These are phyloP conservation scores for Xenopus laevis DNA, from an alignment of 2,113 vertebrate species.

Conservation along the genomic window DNA sequence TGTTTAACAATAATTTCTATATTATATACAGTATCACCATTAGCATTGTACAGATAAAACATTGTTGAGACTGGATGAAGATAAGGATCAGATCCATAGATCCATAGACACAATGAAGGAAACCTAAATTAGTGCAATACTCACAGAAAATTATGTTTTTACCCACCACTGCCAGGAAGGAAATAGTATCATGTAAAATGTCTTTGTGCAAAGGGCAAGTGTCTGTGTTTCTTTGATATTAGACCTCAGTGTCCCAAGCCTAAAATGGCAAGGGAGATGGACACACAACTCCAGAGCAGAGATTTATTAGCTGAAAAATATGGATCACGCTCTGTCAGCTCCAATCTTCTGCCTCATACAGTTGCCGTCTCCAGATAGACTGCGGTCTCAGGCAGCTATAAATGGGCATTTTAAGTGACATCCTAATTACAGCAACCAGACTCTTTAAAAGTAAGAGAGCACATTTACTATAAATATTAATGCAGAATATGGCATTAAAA, in stretches of 20 bases:
- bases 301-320: slow-evolving; percentile 45
- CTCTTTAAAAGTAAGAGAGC: slow-evolving; percentile 6
- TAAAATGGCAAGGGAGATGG: slow-evolving; percentile 41
- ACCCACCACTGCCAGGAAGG: slow-evolving; percentile 2
- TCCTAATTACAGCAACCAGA: slow-evolving; percentile 5
- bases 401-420: background rate
- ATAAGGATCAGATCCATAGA: slow-evolving; percentile 24
- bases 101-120: slow-evolving; percentile 13
- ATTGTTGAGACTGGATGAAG: slow-evolving; percentile 38
- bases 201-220: slow-evolving; percentile 28
- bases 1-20: slow-evolving; percentile 2
- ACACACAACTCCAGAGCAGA: slow-evolving; percentile 41
- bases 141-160: slow-evolving; percentile 23
- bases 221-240: slow-evolving; percentile 28
- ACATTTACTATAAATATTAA: no score
- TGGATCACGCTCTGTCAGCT: slow-evolving; percentile 42
- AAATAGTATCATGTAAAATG: slow-evolving; percentile 15
- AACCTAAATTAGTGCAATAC: slow-evolving; percentile 20
- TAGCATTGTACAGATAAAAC: background rate
- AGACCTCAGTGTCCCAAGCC: slow-evolving; percentile 21
- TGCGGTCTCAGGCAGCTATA: slow-evolving; percentile 5
- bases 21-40: background rate
- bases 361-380: slow-evolving; percentile 29
- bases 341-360: slow-evolving; percentile 42
- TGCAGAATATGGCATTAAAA: no score